These are phyloP conservation scores for Pseudanteris insignis DNA, from an alignment of 2,888 invertebrate genomes.

Conservation along the genomic window DNA sequence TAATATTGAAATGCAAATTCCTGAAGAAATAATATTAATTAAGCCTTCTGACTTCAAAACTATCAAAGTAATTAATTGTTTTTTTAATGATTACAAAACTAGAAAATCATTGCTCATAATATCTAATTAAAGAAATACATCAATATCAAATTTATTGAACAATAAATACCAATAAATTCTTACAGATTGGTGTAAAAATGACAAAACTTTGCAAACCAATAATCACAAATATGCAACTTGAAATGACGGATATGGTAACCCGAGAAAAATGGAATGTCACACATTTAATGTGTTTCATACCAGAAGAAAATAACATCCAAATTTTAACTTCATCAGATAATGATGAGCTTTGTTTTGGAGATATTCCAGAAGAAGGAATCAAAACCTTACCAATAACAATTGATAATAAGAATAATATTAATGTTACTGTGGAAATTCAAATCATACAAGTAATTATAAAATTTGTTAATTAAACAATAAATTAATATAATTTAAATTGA, in stretches of 20 bases:
- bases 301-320: slow-evolving; percentile 55
- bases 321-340: slow-evolving; percentile 48
- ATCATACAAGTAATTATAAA: slow-evolving; percentile 55
- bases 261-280: slow-evolving; percentile 54
- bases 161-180: too few relatives aligned
- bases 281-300: slow-evolving; percentile 60
- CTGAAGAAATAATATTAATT: slow-evolving; percentile 54
- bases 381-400: slow-evolving; percentile 52
- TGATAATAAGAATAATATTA: slow-evolving; percentile 57
- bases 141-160: slow-evolving; percentile 6
- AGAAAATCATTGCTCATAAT: too few relatives aligned
- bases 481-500: too few relatives aligned
- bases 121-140: too few relatives aligned
- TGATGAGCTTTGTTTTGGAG: slow-evolving; percentile 52
- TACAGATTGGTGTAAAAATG: slow-evolving; percentile 57
- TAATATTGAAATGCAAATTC: slow-evolving; percentile 53
- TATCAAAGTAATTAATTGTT: slow-evolving; percentile 50
- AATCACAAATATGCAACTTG: slow-evolving; percentile 53
- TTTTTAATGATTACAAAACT: too few relatives aligned
- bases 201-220: slow-evolving; percentile 54
- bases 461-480: too few relatives aligned
- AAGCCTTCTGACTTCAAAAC: slow-evolving; percentile 54
- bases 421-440: slow-evolving; percentile 52
- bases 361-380: slow-evolving; percentile 48
- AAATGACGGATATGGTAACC: slow-evolving; percentile 59